Evolutionary conservation across 1,140 invertebrate species (phyloP).

Genomic region (Onthophagus taurus): DNA sequence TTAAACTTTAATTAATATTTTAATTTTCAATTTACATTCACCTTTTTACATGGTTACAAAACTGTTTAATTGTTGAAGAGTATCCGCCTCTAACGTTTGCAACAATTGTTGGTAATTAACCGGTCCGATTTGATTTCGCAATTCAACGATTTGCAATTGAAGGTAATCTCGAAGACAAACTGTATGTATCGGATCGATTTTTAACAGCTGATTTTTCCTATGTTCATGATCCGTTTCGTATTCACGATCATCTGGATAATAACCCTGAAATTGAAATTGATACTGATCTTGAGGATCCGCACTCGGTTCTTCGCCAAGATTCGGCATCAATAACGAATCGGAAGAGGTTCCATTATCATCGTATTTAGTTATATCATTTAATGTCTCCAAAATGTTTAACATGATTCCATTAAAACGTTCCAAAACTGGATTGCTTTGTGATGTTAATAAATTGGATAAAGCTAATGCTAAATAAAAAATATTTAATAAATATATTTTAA

Average conservation of each 20-base stretch:
- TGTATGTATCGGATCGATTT: conserved; percentile 60
- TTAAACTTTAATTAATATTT: no score
- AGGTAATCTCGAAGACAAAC: conserved; percentile 59
- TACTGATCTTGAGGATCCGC: not conserved
- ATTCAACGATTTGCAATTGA: conserved; percentile 51
- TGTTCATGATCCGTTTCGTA: conserved; percentile 47
- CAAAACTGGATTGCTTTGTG: conserved; percentile 55
- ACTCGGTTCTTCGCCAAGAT: conserved; percentile 22
- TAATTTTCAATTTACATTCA: conserved; percentile 1
- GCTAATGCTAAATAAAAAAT: conserved; percentile 51
- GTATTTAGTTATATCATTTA: conserved; percentile 75
- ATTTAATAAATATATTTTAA: not conserved
- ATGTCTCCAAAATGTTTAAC: conserved; percentile 66
- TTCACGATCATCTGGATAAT: conserved; percentile 38
- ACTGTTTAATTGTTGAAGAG: conserved; percentile 54
- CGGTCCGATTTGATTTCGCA: conserved; percentile 55
- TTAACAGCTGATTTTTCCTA: conserved; percentile 48
- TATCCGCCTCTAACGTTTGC: conserved; percentile 53
- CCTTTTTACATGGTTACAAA: conserved; percentile 46
- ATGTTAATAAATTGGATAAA: conserved; percentile 65
- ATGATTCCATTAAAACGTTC: conserved; percentile 68
- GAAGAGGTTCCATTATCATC: conserved; percentile 51
- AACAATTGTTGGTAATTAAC: conserved; percentile 62
- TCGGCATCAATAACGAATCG: conserved; percentile 41
- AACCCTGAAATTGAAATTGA: conserved; percentile 20